Percentiles rank a stretch among this genome's conserved stretches.
These are phyloP conservation scores for Pelecanus crispus DNA, from an alignment of 2,113 vertebrate genomes.

Conservation along the genomic window DNA sequence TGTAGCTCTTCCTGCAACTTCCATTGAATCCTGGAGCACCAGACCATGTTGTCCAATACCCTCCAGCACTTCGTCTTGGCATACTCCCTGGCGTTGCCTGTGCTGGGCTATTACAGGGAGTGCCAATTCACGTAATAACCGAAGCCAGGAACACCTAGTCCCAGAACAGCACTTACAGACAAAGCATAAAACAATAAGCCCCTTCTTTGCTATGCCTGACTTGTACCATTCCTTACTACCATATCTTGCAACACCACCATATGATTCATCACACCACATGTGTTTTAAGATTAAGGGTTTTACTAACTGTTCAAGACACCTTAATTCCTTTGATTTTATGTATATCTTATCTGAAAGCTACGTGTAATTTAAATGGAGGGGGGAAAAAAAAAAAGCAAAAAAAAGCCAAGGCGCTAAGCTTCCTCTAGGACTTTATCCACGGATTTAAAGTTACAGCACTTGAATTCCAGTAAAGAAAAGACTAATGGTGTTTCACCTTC, in stretches of 20 bases:
- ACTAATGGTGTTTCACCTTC: background rate
- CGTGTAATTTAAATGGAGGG: background rate
- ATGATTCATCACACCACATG: background rate
- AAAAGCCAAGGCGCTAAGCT: background rate
- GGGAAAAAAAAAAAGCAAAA: accelerated
- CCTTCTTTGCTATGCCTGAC: conserved; percentile 7
- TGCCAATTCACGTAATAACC: background rate
- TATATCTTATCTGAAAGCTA: background rate
- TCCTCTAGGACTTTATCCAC: background rate
- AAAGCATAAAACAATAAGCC: conserved; percentile 25
- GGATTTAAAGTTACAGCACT: background rate
- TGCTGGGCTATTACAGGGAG: conserved; percentile 19
- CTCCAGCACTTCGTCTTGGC: conserved; percentile 16
- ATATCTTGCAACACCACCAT: background rate
- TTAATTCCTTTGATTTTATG: background rate
- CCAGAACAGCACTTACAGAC: conserved; percentile 36
- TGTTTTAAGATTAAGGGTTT: background rate
- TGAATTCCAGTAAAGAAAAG: background rate
- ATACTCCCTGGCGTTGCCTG: background rate
- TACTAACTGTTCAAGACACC: background rate
- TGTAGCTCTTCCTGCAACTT: conserved; percentile 16
- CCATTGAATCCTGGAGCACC: conserved; percentile 8
- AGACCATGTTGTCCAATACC: background rate
- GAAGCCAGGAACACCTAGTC: conserved; percentile 52
- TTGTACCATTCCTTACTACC: background rate